Conservation (phyloP, 2,113 vertebrate genomes). For the Uropsilus gracilis region DNA sequence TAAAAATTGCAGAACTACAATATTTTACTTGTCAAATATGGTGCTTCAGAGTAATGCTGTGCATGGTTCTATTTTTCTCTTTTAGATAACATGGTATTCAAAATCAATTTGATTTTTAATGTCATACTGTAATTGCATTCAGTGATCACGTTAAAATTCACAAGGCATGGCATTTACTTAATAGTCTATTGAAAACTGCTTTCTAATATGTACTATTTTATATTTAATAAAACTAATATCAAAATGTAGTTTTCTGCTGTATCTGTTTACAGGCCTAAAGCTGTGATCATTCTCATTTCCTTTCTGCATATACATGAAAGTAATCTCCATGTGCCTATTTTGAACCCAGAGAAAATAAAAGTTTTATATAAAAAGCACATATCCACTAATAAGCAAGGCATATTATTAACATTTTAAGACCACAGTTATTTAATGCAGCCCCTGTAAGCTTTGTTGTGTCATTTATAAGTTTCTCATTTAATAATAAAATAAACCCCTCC, state of each 20-base stretch:
- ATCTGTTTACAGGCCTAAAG: not conserved
- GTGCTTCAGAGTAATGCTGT: not conserved
- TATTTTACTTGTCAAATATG: not conserved
- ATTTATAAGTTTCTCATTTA: constrained; percentile 46
- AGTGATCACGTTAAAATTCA: not conserved
- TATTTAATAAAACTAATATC: not conserved
- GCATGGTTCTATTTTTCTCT: not conserved
- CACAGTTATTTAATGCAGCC: not conserved
- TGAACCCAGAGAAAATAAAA: not conserved
- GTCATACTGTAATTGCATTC: not conserved
- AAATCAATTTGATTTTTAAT: constrained; percentile 50
- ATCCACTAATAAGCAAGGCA: not conserved
- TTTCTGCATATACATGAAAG: not conserved
- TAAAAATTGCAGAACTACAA: not conserved
- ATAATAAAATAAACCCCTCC: not conserved
- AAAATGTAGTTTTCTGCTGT: not conserved
- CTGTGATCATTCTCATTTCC: not conserved
- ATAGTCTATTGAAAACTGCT: not conserved
- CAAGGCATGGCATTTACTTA: not conserved
- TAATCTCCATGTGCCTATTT: not conserved
- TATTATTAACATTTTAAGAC: not conserved
- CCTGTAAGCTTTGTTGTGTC: not conserved
- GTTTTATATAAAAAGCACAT: not conserved
- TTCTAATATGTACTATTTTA: not conserved
- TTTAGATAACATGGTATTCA: not conserved